Evolutionary conservation across 2,113 vertebrate genomes (phyloP), one percentile per base, ranked within the genome.

Genomic region (Pygoscelis adeliae): DNA sequence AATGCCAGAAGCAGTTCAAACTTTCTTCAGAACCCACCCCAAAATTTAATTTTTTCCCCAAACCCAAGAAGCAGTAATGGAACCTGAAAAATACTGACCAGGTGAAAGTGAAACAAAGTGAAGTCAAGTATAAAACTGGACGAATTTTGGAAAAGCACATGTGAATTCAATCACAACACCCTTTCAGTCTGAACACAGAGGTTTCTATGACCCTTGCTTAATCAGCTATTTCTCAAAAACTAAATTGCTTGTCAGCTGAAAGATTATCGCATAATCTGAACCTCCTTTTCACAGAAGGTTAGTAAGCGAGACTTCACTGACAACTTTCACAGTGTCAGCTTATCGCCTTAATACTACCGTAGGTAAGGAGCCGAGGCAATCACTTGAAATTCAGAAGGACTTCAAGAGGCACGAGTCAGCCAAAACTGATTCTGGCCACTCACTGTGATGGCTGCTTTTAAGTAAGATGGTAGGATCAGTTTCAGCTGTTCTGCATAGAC

Each of bases 371-470:
- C 50, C 6, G 7, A 85, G 73, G 50, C 27, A 46, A 91, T 79
- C 47, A 63, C 36, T 56, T 91, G 73, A 81, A 59, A 93, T 78
- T 85, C 69, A 88, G 83, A 49, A 95, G 85, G 56, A 90, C 87
- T 77, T 78, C 46, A 73, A 69, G 83, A 79, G 44, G 72, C 2
- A 1, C 0, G 10, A 93, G 40, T 77, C 66, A 90, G 89, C 89
- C 80, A 95, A 71, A 96, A 96, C 71, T 93, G 63, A 93, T 96
- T 96, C 79, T 85, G 69, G 32, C 40, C 89, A 89, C 70, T 96
- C 93, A 86, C 1, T 50, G 30, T 80, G 80, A 89, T 38, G 84
- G 26, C 38, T 82, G 47, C 47, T 83, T 97, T 72, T 73, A 92
- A 92, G 50, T 67, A 79, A 79, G 29, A 69, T 38, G 17, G 38